A percentile compares a stretch with the other conserved stretches of the same genome.
These are phyloP conservation scores for Lepilemur ruficaudatus DNA, from an alignment of 2,797 vertebrate genomes.

Conservation along the genomic window DNA sequence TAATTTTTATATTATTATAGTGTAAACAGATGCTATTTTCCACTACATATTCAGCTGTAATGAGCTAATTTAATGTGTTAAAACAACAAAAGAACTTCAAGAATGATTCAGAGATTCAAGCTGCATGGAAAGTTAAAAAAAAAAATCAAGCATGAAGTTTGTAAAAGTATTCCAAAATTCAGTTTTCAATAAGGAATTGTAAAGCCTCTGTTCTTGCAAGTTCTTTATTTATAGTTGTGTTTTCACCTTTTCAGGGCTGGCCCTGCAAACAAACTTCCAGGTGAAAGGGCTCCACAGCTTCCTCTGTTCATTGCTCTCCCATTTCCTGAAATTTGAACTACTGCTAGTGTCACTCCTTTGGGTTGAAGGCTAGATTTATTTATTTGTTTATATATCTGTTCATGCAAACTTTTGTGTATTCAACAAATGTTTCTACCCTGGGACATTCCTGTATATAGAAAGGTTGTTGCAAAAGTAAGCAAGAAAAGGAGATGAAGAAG, in stretches of 20 bases:
- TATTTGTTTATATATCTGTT: not conserved
- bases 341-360: not conserved
- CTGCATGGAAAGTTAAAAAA: slow-evolving; percentile 59
- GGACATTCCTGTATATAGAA: not conserved
- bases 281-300: not conserved
- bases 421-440: not conserved
- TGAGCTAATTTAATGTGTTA: slow-evolving; percentile 81
- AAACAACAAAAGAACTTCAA: slow-evolving; percentile 81
- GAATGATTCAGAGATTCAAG: slow-evolving; percentile 75
- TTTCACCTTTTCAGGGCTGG: not conserved
- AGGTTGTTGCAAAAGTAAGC: not conserved
- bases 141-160: slow-evolving; percentile 64
- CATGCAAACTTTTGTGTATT: not conserved
- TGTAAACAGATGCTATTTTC: slow-evolving; percentile 84
- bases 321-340: not conserved
- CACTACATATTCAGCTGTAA: slow-evolving; percentile 79
- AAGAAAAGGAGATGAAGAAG: not conserved
- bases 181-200: not conserved
- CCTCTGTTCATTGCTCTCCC: not conserved
- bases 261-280: not conserved
- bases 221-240: not conserved
- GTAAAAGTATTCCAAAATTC: slow-evolving; percentile 45
- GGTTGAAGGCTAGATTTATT: not conserved
- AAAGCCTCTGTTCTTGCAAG: not conserved
- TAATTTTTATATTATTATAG: slow-evolving; percentile 85